Evolutionary conservation across 2,888 invertebrate genomes (phyloP).

Genomic region (Notocelia uddmanniana): DNA sequence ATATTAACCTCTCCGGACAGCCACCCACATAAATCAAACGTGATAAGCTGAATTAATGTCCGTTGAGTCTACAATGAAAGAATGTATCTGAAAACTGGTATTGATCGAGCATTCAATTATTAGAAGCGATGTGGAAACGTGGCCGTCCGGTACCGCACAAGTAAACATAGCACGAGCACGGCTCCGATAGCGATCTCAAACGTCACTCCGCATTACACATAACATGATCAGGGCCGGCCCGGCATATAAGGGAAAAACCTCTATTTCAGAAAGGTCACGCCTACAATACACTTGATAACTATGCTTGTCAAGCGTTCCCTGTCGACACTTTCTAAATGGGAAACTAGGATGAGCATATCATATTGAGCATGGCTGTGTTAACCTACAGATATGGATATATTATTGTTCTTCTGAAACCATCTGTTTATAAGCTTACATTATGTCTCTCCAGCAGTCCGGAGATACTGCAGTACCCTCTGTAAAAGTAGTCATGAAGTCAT

Average conservation of each 20-base stretch:
- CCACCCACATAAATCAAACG: neutral
- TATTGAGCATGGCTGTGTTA: neutral
- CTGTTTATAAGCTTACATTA: neutral
- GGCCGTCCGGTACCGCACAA: conserved; percentile 37
- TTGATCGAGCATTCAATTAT: conserved; percentile 38
- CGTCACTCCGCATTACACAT: conserved; percentile 67
- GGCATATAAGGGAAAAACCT: conserved; percentile 56
- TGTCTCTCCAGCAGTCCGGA: neutral
- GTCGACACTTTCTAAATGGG: neutral
- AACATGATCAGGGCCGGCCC: conserved; percentile 55
- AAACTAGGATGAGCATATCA: neutral
- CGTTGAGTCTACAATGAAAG: neutral
- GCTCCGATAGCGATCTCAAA: conserved; percentile 59
- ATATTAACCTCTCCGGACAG: neutral
- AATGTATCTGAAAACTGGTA: conserved; percentile 28
- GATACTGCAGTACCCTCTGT: neutral
- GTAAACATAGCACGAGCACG: conserved; percentile 49
- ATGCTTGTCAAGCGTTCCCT: conserved; percentile 12
- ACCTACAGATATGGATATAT: neutral
- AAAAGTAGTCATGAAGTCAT: neutral
- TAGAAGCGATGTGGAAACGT: conserved; percentile 39
- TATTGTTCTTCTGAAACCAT: neutral
- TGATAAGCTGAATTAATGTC: neutral
- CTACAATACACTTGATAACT: conserved; percentile 34
- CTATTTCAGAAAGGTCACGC: conserved; percentile 48